Conservation (phyloP, 2,113 vertebrate genomes). For the Equus quagga region DNA sequence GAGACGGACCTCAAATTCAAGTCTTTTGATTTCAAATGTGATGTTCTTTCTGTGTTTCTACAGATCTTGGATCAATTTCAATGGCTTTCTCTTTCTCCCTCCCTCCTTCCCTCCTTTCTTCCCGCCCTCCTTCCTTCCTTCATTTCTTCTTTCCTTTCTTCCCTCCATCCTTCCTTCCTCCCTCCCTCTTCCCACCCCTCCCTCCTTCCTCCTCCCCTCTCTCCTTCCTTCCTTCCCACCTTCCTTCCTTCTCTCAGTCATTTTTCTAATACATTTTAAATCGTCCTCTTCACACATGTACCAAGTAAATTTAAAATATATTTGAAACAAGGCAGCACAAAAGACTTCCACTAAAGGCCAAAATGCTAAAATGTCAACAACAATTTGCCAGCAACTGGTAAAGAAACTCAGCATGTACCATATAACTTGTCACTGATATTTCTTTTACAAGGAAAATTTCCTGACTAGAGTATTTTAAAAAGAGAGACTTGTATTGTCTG, state of each 20-base stretch:
- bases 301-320: neutral
- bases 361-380: slow-evolving; percentile 46
- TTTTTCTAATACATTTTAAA: neutral
- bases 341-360: neutral
- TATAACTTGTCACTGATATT: neutral
- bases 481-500: neutral
- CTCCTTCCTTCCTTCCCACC: neutral
- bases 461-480: slow-evolving; percentile 1
- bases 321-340: neutral
- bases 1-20: neutral
- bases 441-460: slow-evolving; percentile 45
- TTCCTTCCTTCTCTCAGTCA: neutral
- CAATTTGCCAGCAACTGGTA: slow-evolving; percentile 7
- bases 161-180: neutral
- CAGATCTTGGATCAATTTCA: neutral
- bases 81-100: neutral
- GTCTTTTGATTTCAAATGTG: neutral
- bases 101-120: neutral
- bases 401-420: slow-evolving; percentile 12
- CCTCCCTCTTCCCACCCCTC: neutral
- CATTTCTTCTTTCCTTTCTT: too few relatives aligned
- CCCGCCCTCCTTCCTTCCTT: neutral
- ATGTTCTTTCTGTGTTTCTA: neutral
- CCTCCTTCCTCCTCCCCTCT: neutral
- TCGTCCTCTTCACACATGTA: neutral